phyloP scores from a whole-genome alignment of 1,140 invertebrate species.

The Patella vulgata region DNA sequence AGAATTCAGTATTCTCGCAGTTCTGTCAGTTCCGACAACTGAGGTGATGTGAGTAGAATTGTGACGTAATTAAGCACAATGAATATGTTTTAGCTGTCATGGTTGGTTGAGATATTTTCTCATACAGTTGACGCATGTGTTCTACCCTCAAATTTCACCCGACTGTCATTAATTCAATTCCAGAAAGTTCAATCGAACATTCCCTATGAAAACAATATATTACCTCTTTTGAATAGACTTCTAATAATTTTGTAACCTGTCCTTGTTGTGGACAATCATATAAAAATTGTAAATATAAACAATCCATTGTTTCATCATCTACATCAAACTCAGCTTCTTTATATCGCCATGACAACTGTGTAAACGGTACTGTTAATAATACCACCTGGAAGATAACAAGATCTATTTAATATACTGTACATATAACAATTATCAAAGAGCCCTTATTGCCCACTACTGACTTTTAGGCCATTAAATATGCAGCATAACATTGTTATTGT shows the following conservation, averaged over 20 bases:
- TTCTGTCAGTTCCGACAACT: too few species aligned
- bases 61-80: too few species aligned
- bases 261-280: conserved; percentile 63
- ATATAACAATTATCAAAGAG: neutral
- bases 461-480: neutral
- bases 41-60: too few species aligned
- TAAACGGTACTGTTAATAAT: conserved; percentile 84
- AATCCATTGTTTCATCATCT: conserved; percentile 87
- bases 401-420: neutral
- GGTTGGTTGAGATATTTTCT: too few species aligned
- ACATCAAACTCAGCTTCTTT: conserved; percentile 84
- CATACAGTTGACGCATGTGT: too few species aligned
- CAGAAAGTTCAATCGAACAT: too few species aligned
- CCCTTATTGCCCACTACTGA: neutral
- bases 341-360: conserved; percentile 89
- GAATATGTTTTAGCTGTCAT: too few species aligned
- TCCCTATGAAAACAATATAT: neutral
- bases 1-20: too few species aligned
- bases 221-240: conserved; percentile 49
- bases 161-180: neutral
- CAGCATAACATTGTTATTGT: too few species aligned
- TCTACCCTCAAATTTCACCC: too few species aligned
- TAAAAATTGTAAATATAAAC: conserved; percentile 88
- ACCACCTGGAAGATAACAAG: conserved; percentile 63
- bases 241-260: conserved; percentile 45